phyloP scores from a whole-genome alignment of 2,888 invertebrate species.

The Chrysolina oricalcia region DNA sequence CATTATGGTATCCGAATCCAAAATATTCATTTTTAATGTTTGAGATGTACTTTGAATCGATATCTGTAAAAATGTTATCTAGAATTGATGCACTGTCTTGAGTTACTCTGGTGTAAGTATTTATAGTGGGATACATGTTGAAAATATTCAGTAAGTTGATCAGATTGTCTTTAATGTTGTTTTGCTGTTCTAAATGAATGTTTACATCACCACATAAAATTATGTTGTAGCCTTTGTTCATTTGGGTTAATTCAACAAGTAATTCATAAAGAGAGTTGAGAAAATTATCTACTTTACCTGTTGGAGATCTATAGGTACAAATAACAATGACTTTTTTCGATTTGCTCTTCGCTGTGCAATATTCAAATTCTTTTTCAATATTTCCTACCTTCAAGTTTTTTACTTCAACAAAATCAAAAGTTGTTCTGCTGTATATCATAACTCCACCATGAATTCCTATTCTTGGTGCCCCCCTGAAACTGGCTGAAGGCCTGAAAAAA shows the following conservation, averaged over 20 bases:
- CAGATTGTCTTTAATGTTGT: not conserved
- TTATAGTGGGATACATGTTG: conserved; percentile 2
- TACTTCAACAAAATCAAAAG: too few relatives aligned
- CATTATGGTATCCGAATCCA: too few relatives aligned
- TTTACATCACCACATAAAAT: not conserved
- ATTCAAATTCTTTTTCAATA: not conserved
- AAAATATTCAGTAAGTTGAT: not conserved
- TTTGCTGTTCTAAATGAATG: too few relatives aligned
- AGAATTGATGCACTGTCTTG: not conserved
- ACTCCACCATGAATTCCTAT: too few relatives aligned
- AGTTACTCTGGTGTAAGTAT: not conserved
- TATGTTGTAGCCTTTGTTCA: not conserved
- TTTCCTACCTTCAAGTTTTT: not conserved
- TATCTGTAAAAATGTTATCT: too few relatives aligned
- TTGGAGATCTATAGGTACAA: not conserved
- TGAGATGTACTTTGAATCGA: too few relatives aligned
- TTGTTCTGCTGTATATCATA: too few relatives aligned
- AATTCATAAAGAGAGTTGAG: conserved; percentile 11
- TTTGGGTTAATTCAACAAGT: not conserved
- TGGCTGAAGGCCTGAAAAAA: too few relatives aligned
- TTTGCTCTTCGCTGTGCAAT: not conserved
- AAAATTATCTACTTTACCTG: conserved; percentile 1
- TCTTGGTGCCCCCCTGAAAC: too few relatives aligned
- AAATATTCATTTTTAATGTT: too few relatives aligned
- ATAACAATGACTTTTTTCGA: too few relatives aligned